phyloP scores from a whole-genome alignment of 2,797 vertebrate species.

The Falco peregrinus region DNA sequence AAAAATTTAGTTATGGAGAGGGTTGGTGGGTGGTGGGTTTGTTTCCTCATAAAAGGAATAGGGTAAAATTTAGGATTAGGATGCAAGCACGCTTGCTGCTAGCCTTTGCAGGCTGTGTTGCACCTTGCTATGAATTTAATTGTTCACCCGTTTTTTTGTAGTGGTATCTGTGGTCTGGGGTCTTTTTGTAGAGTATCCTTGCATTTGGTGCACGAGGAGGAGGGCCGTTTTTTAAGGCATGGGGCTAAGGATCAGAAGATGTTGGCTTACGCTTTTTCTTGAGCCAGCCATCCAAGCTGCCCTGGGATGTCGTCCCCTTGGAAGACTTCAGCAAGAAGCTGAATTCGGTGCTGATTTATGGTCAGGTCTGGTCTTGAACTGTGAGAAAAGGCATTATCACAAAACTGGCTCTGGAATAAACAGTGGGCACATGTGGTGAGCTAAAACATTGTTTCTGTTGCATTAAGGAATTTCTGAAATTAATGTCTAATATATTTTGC shows the following conservation, averaged over 20 bases:
- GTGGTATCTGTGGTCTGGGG: neutral
- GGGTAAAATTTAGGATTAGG: neutral
- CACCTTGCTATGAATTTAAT: neutral
- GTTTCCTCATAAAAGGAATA: neutral
- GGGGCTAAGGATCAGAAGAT: neutral
- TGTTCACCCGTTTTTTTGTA: neutral
- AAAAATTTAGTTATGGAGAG: neutral
- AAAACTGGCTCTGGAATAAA: too few species aligned
- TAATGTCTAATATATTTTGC: neutral
- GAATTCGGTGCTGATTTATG: neutral
- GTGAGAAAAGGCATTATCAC: too few species aligned
- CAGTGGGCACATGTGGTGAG: neutral
- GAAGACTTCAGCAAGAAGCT: neutral
- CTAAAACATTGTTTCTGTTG: neutral
- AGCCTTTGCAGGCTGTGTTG: neutral
- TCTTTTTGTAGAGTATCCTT: neutral
- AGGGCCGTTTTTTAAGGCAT: neutral
- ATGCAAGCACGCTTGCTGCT: neutral
- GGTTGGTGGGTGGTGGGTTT: neutral
- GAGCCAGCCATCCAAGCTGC: neutral
- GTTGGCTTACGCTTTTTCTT: neutral
- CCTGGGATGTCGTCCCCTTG: neutral
- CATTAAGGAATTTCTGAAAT: neutral
- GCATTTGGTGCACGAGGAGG: neutral
- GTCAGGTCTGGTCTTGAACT: neutral